These are phyloP conservation scores for Sebastes elongatus DNA, from an alignment of 2,797 vertebrate species.

Conservation along the genomic window DNA sequence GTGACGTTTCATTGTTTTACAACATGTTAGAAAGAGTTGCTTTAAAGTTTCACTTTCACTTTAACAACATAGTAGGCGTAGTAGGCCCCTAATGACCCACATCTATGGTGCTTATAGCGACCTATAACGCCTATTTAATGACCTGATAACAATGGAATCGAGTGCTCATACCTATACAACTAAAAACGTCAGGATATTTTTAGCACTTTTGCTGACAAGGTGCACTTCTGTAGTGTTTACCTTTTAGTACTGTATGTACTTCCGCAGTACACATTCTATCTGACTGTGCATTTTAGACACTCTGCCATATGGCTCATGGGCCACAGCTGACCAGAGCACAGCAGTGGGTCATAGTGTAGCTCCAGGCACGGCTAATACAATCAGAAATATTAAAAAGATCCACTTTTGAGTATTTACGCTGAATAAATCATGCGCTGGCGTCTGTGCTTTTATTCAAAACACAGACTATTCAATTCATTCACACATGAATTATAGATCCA, in stretches of 20 bases:
- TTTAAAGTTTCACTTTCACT: too few relatives aligned
- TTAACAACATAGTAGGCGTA: too few relatives aligned
- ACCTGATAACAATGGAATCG: too few relatives aligned
- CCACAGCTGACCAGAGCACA: slow-evolving; percentile 51
- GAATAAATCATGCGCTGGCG: slow-evolving; percentile 59
- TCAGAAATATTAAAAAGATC: slow-evolving; percentile 52
- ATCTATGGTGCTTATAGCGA: too few relatives aligned
- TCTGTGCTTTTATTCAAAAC: slow-evolving; percentile 59
- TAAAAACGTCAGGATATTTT: slow-evolving; percentile 16
- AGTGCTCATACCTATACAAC: neutral
- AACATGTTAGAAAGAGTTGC: too few relatives aligned
- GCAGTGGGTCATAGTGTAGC: slow-evolving; percentile 25
- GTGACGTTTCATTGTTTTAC: too few relatives aligned
- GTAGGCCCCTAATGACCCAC: too few relatives aligned
- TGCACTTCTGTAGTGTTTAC: slow-evolving; percentile 38
- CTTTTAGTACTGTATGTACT: slow-evolving; percentile 40
- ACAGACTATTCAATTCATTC: slow-evolving; percentile 62
- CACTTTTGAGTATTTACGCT: slow-evolving; percentile 55
- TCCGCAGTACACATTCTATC: slow-evolving; percentile 24
- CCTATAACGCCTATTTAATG: too few relatives aligned
- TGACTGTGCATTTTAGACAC: slow-evolving; percentile 52
- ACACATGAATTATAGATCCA: slow-evolving; percentile 74
- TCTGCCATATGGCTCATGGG: slow-evolving; percentile 46
- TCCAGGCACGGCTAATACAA: slow-evolving; percentile 27
- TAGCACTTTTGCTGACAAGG: slow-evolving; percentile 40